Base-by-base conservation (phyloP, 2,797 vertebrate genomes). In the Emydoidea blandingii region DNA sequence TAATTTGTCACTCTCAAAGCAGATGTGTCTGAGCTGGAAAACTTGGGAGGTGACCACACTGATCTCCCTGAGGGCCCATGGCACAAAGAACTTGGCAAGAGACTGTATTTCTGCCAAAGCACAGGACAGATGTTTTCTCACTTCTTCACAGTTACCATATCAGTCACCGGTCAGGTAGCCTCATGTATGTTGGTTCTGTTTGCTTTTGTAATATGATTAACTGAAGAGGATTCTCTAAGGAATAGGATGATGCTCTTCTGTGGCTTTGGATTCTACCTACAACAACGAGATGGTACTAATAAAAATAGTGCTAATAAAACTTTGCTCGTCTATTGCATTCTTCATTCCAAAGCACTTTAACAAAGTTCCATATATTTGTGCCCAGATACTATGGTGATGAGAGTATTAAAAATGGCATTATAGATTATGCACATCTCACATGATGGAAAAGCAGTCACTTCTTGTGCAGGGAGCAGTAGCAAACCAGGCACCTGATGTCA, bases 1-100 rank as follows among this genome's bases (percentile, higher is more conserved):
- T 89, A 94, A 97, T 95, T 97, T 97, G 92, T 95, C 93, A 91
- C 92, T 97, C 89, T 52, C 79, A 88, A 96, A 98, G 96, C 91
- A 97, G 95, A 97, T 96, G 95, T 93, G 95, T 92, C 93, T 91
- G 94, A 94, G 88, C 27, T 41, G 95, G 87, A 89, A 96, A 94
- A 87, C 93, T 34, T 81, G 87, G 92, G 92, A 97, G 95, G 86
- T 86, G 91, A 91, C 79, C 97, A 95, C 90, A 79, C 86, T 90
- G 44, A 87, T 4, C 59, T 94, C 95, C 94, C 94, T 3, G 68
- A 90, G 92, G 93, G 91, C 23, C 56, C 74, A 14, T 57, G 80
- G 79, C 59, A 81, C 83, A 52, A 68, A 44, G 85, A 94, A 87
- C 84, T 91, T 57, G 81, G 87, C 57, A 89, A 94, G 52, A 56